Evolutionary conservation across 2,888 invertebrate species (phyloP).

Genomic region (Polymixis flavicincta): DNA sequence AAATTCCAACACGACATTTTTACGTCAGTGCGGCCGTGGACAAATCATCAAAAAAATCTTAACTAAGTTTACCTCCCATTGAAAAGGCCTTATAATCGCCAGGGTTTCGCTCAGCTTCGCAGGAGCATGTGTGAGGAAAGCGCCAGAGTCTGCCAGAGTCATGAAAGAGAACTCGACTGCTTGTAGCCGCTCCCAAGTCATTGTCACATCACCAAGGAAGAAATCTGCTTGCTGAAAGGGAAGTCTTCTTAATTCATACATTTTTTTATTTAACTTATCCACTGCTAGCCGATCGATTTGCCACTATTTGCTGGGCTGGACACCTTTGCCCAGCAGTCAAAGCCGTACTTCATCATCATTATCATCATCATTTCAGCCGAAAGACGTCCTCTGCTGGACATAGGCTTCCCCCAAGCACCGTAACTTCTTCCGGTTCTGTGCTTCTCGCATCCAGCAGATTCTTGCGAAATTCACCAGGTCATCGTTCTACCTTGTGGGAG

Average conservation of each 20-base stretch:
- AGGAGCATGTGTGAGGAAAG: slow-evolving; percentile 94
- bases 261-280: background rate
- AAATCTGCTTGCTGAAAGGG: slow-evolving; percentile 92
- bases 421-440: no score
- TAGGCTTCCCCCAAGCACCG: no score
- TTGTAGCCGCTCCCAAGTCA: slow-evolving; percentile 93
- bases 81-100: slow-evolving; percentile 93
- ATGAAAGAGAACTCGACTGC: slow-evolving; percentile 94
- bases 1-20: no score
- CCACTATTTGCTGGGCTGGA: background rate
- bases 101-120: slow-evolving; percentile 93
- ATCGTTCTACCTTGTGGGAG: no score
- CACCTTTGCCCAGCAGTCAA: background rate
- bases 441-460: no score
- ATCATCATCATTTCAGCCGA: no score
- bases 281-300: background rate
- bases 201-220: slow-evolving; percentile 94
- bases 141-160: slow-evolving; percentile 94
- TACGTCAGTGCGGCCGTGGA: no score
- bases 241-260: background rate
- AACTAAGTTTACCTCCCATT: slow-evolving; percentile 90
- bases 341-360: no score
- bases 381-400: no score
- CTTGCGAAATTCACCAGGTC: no score
- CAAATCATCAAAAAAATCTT: no score